Conservation (phyloP, 2,113 vertebrate genomes). For the Xiphophorus maculatus region DNA sequence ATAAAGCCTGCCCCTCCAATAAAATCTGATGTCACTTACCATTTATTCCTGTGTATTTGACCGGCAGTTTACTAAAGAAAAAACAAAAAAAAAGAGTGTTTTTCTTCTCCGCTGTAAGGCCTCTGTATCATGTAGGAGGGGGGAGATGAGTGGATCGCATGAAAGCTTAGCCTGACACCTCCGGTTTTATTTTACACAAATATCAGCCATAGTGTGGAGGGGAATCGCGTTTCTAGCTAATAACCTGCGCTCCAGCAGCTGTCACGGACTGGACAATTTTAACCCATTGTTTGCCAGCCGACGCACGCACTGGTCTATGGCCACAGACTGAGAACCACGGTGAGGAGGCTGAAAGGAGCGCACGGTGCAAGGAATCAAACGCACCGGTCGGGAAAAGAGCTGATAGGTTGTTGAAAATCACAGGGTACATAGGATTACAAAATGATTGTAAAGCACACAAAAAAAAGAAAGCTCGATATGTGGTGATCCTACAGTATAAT, state of each 20-base stretch:
- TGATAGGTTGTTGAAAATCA: conserved; percentile 63
- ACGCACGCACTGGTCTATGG: accelerated
- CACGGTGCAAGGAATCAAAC: conserved; percentile 8
- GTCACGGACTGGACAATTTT: conserved; percentile 18
- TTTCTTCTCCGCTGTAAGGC: conserved; percentile 40
- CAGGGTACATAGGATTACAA: conserved; percentile 2
- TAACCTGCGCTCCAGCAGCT: conserved; percentile 15
- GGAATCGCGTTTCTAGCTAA: conserved; percentile 2
- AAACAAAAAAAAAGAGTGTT: neutral
- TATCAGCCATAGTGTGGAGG: neutral
- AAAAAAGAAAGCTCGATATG: neutral
- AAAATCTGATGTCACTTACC: conserved; percentile 54
- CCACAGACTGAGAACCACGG: accelerated
- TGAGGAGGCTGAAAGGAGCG: accelerated
- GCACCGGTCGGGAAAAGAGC: conserved; percentile 35
- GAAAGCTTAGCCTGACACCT: neutral
- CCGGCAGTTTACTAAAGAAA: neutral
- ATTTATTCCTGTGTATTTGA: conserved; percentile 38
- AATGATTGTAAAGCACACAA: too few relatives aligned
- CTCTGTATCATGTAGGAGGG: conserved; percentile 42
- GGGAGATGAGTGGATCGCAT: conserved; percentile 2
- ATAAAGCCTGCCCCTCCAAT: neutral
- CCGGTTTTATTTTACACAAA: neutral
- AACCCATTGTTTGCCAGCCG: neutral
- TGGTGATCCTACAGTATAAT: neutral